phyloP scores from a whole-genome alignment of 2,113 vertebrate genomes.

The Rhinolophus sinicus region DNA sequence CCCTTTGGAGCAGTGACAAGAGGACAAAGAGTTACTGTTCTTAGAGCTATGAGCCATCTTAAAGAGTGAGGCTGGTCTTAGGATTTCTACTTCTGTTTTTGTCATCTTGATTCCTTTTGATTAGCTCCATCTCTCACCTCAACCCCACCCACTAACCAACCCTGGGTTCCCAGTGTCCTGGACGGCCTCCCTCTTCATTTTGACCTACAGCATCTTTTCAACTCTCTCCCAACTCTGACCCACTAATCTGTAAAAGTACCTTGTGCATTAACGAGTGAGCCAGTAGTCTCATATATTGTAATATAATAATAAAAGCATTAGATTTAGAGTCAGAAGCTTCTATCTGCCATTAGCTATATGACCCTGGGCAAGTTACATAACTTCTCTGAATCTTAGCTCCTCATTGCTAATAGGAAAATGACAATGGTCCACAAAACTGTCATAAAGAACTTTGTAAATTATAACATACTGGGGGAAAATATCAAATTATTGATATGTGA shows the following conservation, averaged over 20 bases:
- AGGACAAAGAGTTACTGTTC: background rate
- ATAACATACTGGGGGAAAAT: background rate
- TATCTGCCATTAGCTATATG: background rate
- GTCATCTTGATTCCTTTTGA: background rate
- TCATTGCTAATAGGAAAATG: background rate
- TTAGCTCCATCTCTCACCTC: background rate
- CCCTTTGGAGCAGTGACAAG: background rate
- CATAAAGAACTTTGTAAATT: background rate
- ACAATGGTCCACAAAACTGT: background rate
- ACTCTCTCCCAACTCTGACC: background rate
- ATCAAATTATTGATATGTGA: background rate
- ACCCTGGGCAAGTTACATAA: background rate
- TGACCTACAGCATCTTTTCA: background rate
- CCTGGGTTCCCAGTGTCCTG: background rate
- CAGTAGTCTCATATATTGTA: background rate
- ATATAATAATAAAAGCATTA: background rate
- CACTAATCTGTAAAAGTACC: background rate
- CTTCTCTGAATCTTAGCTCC: background rate
- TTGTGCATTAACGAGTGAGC: background rate
- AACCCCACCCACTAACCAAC: background rate
- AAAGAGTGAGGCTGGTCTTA: background rate
- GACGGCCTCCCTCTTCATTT: background rate
- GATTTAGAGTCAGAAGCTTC: background rate
- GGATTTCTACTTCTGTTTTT: background rate
- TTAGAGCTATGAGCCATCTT: background rate